Conservation (phyloP, 35 echinoderm and acorn worm species). For the Chiridota heheva region DNA sequence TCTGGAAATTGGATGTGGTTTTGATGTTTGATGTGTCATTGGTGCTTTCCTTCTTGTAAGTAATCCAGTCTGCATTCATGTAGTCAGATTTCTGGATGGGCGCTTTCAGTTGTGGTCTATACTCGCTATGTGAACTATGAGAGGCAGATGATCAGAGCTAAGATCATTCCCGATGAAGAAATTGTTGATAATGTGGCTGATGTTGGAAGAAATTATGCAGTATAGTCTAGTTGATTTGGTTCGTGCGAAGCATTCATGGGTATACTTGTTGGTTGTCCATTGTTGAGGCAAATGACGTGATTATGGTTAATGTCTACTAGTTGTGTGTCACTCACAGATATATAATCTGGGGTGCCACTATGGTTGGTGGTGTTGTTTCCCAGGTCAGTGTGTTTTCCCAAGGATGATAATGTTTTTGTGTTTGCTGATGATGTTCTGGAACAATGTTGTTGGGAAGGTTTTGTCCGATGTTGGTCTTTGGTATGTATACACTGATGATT, state of each 20-base stretch:
- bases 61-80: slow-evolving; percentile 4
- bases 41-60: background rate
- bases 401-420: slow-evolving; percentile 18
- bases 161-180: slow-evolving; percentile 7
- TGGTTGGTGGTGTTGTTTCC: background rate
- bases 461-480: background rate
- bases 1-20: background rate
- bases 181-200: background rate
- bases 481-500: background rate
- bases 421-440: background rate
- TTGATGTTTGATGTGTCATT: background rate
- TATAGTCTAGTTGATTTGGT: too few species aligned
- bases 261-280: slow-evolving; percentile 15
- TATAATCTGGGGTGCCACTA: too few species aligned
- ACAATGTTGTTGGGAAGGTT: background rate
- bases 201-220: slow-evolving; percentile 1
- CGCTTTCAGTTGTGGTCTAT: background rate
- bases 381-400: background rate
- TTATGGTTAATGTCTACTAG: background rate
- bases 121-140: background rate
- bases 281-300: slow-evolving; percentile 17
- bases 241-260: too few species aligned
- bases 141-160: background rate
- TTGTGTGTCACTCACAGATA: too few species aligned
- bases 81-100: background rate